Conservation (phyloP, 2,797 vertebrate species). For the Coracias cyanogaster region DNA sequence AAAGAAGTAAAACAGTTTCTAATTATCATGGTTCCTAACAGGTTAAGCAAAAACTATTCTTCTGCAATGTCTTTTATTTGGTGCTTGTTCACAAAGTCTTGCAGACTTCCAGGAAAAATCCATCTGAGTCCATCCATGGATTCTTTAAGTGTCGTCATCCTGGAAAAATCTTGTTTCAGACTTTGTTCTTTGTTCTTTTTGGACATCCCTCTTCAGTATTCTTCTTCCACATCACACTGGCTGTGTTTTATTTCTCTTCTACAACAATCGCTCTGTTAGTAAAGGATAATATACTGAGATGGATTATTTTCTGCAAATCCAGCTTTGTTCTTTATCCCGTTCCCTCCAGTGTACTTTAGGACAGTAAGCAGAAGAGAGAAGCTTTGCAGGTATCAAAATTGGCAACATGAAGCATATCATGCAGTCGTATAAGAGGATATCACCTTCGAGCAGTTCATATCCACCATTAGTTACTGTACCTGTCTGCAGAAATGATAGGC, state of each 20-base stretch:
- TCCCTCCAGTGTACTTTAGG: slow-evolving; percentile 21
- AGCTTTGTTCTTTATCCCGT: slow-evolving; percentile 65
- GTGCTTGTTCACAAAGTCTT: neutral
- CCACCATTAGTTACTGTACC: neutral
- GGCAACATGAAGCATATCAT: slow-evolving; percentile 7
- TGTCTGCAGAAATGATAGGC: neutral
- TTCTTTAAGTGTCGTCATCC: slow-evolving; percentile 36
- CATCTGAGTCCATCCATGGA: neutral
- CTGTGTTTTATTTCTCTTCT: slow-evolving; percentile 39
- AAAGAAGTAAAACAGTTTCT: neutral
- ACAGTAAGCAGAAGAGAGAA: slow-evolving; percentile 34
- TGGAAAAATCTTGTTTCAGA: slow-evolving; percentile 27
- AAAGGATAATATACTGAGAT: slow-evolving; percentile 24
- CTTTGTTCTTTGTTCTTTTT: slow-evolving; percentile 30
- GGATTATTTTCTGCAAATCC: slow-evolving; percentile 69
- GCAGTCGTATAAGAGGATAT: neutral
- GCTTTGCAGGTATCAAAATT: slow-evolving; percentile 61
- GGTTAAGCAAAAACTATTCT: neutral
- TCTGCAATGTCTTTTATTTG: neutral
- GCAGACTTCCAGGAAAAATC: neutral
- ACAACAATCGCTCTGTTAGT: neutral
- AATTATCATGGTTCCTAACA: neutral
- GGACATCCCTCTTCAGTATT: slow-evolving; percentile 13
- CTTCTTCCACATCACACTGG: slow-evolving; percentile 18
- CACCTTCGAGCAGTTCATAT: neutral